Percentiles rank a stretch among this genome's conserved stretches.
These are phyloP conservation scores for Melanotaenia parkinsoni DNA, from an alignment of 2,797 vertebrate species.

Conservation along the genomic window DNA sequence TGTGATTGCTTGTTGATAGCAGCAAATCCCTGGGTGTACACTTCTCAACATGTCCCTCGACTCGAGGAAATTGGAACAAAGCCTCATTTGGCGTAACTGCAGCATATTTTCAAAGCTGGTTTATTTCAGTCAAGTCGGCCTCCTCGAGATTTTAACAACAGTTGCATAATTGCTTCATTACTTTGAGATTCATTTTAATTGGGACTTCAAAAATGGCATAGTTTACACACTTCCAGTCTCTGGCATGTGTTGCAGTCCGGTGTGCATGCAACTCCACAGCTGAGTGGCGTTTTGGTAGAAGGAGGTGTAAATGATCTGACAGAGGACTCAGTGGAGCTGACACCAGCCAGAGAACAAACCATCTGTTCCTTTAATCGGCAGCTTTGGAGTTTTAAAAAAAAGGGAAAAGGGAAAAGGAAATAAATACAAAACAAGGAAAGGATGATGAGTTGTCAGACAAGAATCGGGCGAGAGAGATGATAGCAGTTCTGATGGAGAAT, in stretches of 20 bases:
- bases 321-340: constrained; percentile 82
- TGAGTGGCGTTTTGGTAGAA: constrained; percentile 69
- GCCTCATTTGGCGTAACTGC: constrained; percentile 47
- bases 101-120: constrained; percentile 59
- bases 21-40: constrained; percentile 47
- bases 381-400: constrained; percentile 43
- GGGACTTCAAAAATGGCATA: constrained; percentile 67
- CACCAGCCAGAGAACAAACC: constrained; percentile 81
- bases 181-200: constrained; percentile 74
- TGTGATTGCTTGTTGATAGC: constrained; percentile 34
- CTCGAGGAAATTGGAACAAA: constrained; percentile 70
- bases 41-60: constrained; percentile 62
- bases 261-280: constrained; percentile 67
- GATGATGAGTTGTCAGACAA: constrained; percentile 64
- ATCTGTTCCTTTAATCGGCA: constrained; percentile 86
- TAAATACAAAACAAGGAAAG: constrained; percentile 55
- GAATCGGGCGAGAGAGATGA: not conserved
- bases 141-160: constrained; percentile 56
- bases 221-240: constrained; percentile 73
- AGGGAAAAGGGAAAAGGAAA: constrained; percentile 20
- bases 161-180: constrained; percentile 74
- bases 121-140: constrained; percentile 64
- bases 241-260: constrained; percentile 76
- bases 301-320: constrained; percentile 86
- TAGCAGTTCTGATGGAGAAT: constrained; percentile 51